A percentile compares a stretch with the other conserved stretches of the same genome.
phyloP scores from a whole-genome alignment of 2,888 invertebrate genomes.

The Leistus spinibarbis region DNA sequence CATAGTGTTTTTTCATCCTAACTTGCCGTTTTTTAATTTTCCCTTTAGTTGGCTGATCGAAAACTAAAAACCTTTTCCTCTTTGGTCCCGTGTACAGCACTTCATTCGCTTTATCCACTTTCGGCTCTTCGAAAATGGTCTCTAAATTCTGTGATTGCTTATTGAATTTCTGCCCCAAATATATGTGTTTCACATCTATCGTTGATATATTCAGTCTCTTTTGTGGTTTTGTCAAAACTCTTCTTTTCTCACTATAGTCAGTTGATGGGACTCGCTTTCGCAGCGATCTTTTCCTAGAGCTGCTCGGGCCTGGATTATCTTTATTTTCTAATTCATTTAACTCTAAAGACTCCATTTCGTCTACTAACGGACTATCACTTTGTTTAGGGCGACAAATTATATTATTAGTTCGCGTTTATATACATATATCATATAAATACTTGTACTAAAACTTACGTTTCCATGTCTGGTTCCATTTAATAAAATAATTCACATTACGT shows the following conservation, averaged over 20 bases:
- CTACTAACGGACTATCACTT: slow-evolving; percentile 11
- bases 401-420: background rate
- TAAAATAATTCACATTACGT: too few relatives aligned
- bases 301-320: background rate
- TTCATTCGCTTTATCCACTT: slow-evolving; percentile 55
- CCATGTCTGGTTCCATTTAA: background rate
- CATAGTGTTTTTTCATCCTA: slow-evolving; percentile 63
- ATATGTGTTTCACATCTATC: slow-evolving; percentile 57
- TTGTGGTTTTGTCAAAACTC: slow-evolving; percentile 27
- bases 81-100: slow-evolving; percentile 20
- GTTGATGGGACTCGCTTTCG: slow-evolving; percentile 17
- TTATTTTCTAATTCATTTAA: slow-evolving; percentile 12
- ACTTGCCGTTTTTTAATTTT: slow-evolving; percentile 65
- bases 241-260: slow-evolving; percentile 12
- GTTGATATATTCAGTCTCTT: slow-evolving; percentile 13
- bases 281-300: slow-evolving; percentile 5
- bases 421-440: background rate
- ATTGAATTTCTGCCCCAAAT: slow-evolving; percentile 64
- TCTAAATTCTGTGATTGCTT: slow-evolving; percentile 62
- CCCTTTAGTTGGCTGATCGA: slow-evolving; percentile 54
- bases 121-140: slow-evolving; percentile 69
- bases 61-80: slow-evolving; percentile 28
- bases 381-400: slow-evolving; percentile 8
- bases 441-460: background rate
- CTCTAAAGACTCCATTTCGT: slow-evolving; percentile 33